These are phyloP conservation scores for Pseudanteris insignis DNA, from an alignment of 2,888 invertebrate species.

Conservation along the genomic window DNA sequence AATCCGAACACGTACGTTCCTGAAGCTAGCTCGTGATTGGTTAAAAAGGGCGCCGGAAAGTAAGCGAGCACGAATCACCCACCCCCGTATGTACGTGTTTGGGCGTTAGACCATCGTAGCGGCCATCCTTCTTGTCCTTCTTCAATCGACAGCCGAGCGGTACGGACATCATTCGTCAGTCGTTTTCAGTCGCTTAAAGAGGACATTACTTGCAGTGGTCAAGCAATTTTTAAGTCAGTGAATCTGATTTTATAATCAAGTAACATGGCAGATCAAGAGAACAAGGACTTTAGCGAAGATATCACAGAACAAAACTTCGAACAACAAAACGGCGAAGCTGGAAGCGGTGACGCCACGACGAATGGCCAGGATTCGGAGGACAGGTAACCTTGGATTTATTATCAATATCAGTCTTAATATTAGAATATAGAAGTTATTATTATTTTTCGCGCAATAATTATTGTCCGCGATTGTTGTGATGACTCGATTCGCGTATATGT, in stretches of 20 bases:
- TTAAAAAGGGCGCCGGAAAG: neutral
- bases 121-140: slow-evolving; percentile 49
- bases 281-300: slow-evolving; percentile 65
- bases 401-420: too few relatives aligned
- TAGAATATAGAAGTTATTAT: too few relatives aligned
- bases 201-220: neutral
- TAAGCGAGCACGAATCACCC: neutral
- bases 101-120: neutral
- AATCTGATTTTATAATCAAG: slow-evolving; percentile 28
- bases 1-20: neutral
- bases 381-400: slow-evolving; percentile 58
- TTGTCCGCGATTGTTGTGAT: neutral
- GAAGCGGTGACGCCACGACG: slow-evolving; percentile 74
- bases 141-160: slow-evolving; percentile 61
- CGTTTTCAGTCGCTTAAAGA: slow-evolving; percentile 19
- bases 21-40: neutral
- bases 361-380: slow-evolving; percentile 70
- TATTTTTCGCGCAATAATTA: neutral
- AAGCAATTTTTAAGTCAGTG: too few relatives aligned
- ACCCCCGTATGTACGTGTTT: neutral
- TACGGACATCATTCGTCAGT: slow-evolving; percentile 54
- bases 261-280: slow-evolving; percentile 63
- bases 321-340: slow-evolving; percentile 70
- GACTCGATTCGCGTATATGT: too few relatives aligned
- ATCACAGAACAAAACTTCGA: slow-evolving; percentile 55